These are phyloP conservation scores for Palythoa grandiflora DNA, from an alignment of 92 coral and sea anemone species.

Conservation along the genomic window DNA sequence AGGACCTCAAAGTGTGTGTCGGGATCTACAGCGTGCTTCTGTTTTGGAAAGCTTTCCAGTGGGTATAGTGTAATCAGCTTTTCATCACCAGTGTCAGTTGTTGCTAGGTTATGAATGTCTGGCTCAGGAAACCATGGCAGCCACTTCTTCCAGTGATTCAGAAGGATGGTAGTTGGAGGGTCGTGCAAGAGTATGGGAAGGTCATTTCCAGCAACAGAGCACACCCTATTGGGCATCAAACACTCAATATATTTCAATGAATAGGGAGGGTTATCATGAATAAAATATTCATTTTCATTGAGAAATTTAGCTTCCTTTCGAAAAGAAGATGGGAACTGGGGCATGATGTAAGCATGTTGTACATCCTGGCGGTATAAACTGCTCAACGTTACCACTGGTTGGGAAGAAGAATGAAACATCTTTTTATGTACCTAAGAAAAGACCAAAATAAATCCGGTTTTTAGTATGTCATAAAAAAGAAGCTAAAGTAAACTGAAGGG, in stretches of 20 bases:
- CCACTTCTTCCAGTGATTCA: not conserved
- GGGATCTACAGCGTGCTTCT: slow-evolving; percentile 73
- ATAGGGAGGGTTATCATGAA: slow-evolving; percentile 67
- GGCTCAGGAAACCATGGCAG: slow-evolving; percentile 9
- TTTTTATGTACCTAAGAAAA: slow-evolving; percentile 43
- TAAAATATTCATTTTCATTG: slow-evolving; percentile 70
- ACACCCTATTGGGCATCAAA: slow-evolving; percentile 68
- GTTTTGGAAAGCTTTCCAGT: not conserved
- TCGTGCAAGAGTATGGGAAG: slow-evolving; percentile 49
- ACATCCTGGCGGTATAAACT: not conserved
- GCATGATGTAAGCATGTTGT: slow-evolving; percentile 71
- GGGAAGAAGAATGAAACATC: slow-evolving; percentile 58
- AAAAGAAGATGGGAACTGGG: slow-evolving; percentile 74
- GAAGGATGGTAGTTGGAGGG: slow-evolving; percentile 63
- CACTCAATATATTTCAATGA: slow-evolving; percentile 68
- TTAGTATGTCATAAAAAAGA: slow-evolving; percentile 4
- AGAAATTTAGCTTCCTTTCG: slow-evolving; percentile 7
- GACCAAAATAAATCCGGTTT: slow-evolving; percentile 38
- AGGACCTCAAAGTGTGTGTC: slow-evolving; percentile 43
- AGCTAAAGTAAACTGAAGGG: not conserved
- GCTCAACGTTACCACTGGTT: slow-evolving; percentile 10
- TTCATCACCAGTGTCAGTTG: slow-evolving; percentile 67
- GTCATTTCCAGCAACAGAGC: not conserved
- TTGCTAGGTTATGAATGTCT: slow-evolving; percentile 63
- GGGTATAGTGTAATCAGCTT: slow-evolving; percentile 73